Base-by-base conservation (phyloP, 1,140 invertebrate species). In the Drosophila virilis region DNA sequence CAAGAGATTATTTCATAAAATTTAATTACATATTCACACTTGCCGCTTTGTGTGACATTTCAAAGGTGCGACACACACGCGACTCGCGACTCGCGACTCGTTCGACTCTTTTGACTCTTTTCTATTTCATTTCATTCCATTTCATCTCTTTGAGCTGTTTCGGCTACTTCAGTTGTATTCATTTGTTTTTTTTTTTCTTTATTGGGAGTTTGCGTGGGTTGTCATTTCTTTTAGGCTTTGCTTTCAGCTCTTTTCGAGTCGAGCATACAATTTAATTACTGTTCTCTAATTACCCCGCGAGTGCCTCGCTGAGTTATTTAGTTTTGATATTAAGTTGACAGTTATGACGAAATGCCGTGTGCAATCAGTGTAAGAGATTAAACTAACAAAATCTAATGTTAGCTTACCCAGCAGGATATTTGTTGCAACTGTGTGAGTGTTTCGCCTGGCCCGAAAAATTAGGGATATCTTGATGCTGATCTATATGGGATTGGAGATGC, bases 21-120 rank as follows among this genome's bases (percentile, higher is more conserved):
- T 88, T 86, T 86, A 86, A 86, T 86, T 86, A 86, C 83, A 74
- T 58, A 88, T 86, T 86, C 82, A 88, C 82, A 86, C 82, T 86
- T 86, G 83, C 68, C 40, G 64, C 60, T 68, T 73, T 76, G 45
- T 51, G 55, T 52, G 66, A 22, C 73, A 54, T 77, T 70, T 77
- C 66, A 80, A 79, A 82, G 82, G 82, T 86, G 82, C 76, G 82
- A 86, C 82, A 79, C 64, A 74, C 78, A 88, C 82, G 83, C 83
- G 83, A 86, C 37, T 54, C 82, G 83, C 83, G 83, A 86, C 37
- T 54, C 82, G 83, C 83, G 83, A 86, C 37, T 43, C 85, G 50
- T 46, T 42, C 42, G 51, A 48, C 35, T 54, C 85, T 54, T 46
- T 42, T 37, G 51, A 48, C 35, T 54, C 40, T 37, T 37, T 35